These are phyloP conservation scores for Xiphydria camelus DNA, from an alignment of 2,888 invertebrate genomes.

Conservation along the genomic window DNA sequence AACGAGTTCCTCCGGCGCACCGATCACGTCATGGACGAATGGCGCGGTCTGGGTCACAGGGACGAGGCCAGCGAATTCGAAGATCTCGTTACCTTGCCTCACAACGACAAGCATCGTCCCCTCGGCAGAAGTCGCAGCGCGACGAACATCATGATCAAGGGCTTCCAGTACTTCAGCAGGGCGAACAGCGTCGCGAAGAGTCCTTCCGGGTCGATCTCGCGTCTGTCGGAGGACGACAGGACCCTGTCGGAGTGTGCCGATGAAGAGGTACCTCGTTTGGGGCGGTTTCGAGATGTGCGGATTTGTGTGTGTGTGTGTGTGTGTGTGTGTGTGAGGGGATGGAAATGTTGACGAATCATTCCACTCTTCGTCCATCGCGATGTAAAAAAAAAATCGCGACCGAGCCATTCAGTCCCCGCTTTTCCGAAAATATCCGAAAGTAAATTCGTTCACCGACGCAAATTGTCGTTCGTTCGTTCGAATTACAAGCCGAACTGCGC, in stretches of 20 bases:
- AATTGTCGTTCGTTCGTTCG: background rate
- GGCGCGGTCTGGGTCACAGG: slow-evolving; percentile 72
- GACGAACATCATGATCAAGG: slow-evolving; percentile 82
- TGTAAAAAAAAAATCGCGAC: background rate
- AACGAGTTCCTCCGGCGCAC: slow-evolving; percentile 79
- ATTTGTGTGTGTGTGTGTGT: no score
- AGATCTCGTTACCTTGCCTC: slow-evolving; percentile 20
- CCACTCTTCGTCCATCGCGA: no score
- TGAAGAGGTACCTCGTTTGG: slow-evolving; percentile 43
- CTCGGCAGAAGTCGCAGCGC: slow-evolving; percentile 66
- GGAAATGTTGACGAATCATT: no score
- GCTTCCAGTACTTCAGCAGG: slow-evolving; percentile 70
- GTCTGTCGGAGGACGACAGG: slow-evolving; percentile 34
- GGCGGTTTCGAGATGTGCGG: no score
- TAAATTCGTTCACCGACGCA: background rate
- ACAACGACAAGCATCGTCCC: slow-evolving; percentile 21
- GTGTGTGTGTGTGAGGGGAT: no score
- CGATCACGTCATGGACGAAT: slow-evolving; percentile 88
- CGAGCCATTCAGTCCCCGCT: no score
- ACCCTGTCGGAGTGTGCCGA: slow-evolving; percentile 48
- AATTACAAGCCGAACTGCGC: background rate
- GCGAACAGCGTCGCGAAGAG: slow-evolving; percentile 47
- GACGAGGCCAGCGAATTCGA: slow-evolving; percentile 57
- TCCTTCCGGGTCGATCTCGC: slow-evolving; percentile 39
- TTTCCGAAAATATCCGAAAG: background rate